A percentile compares a stretch with the other conserved stretches of the same genome.
Conservation (phyloP, 2,888 invertebrate species). For the Strigamia crassipes region DNA sequence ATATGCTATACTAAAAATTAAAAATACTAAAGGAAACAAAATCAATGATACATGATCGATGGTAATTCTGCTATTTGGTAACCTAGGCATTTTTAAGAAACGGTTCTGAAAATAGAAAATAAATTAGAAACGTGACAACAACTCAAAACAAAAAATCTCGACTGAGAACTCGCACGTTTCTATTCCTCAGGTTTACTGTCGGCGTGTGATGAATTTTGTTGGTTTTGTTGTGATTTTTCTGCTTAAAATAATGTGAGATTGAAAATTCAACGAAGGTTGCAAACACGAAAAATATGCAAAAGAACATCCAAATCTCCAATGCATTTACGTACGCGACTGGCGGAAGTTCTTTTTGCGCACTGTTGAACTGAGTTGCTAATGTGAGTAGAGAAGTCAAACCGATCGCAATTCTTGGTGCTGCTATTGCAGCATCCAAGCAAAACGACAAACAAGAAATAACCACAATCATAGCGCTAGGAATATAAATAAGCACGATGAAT, state of each 20-base stretch:
- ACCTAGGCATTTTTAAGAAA: no score
- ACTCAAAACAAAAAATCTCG: no score
- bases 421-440: not conserved
- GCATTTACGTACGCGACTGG: not conserved
- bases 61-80: no score
- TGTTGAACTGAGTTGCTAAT: constrained; percentile 28
- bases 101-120: no score
- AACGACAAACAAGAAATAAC: not conserved
- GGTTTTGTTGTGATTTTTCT: not conserved
- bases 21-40: no score
- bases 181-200: no score
- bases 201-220: no score
- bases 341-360: not conserved
- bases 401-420: not conserved
- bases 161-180: no score
- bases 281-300: constrained; percentile 10
- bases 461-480: not conserved
- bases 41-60: no score
- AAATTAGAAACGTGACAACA: no score
- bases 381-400: not conserved
- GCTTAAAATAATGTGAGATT: not conserved
- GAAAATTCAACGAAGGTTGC: not conserved
- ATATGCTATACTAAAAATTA: no score
- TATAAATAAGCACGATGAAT: not conserved
- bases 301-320: constrained; percentile 8